These are phyloP conservation scores for Monoplex corrugatus DNA, from an alignment of 2,888 invertebrate genomes.

Conservation along the genomic window DNA sequence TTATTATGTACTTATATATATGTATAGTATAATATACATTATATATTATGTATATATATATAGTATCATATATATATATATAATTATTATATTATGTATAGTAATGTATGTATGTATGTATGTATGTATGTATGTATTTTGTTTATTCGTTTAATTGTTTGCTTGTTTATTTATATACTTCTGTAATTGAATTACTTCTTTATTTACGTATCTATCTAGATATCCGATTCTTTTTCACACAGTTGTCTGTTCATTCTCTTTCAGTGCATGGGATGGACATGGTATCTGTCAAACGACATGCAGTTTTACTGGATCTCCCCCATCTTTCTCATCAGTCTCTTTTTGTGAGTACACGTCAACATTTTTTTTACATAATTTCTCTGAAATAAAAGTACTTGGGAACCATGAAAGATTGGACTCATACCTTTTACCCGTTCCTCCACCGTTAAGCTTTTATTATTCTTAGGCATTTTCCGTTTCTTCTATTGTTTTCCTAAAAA, in stretches of 20 bases:
- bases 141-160: not conserved
- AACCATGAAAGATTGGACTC: not conserved
- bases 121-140: not conserved
- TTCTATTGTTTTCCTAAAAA: not conserved
- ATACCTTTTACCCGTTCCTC: not conserved
- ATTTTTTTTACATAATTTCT: not conserved
- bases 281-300: slow-evolving; percentile 77
- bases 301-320: slow-evolving; percentile 73
- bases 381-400: not conserved
- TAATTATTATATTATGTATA: not conserved
- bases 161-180: not conserved
- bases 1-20: not conserved
- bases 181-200: not conserved
- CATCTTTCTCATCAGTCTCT: slow-evolving; percentile 66
- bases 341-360: slow-evolving; percentile 67
- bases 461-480: not conserved
- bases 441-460: not conserved
- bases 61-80: not conserved
- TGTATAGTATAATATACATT: not conserved
- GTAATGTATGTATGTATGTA: not conserved
- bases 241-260: not conserved
- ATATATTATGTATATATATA: not conserved
- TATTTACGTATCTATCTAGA: not conserved
- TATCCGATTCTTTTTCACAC: not conserved
- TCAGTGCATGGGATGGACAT: slow-evolving; percentile 78